Conservation (phyloP, 2,113 vertebrate species). For the Callorhinus ursinus region DNA sequence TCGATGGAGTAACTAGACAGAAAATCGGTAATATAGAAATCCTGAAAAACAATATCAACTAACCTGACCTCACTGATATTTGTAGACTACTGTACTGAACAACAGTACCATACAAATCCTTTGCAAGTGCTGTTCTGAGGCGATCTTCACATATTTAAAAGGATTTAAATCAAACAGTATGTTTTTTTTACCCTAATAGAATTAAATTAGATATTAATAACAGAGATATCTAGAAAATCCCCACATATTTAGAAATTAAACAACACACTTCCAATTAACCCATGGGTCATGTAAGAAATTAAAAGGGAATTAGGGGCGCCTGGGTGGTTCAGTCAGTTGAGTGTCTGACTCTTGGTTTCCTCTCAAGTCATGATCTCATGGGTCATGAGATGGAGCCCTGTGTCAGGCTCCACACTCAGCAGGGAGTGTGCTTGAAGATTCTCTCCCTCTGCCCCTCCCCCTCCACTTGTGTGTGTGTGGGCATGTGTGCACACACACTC, state of each 20-base stretch:
- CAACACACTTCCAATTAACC: not conserved
- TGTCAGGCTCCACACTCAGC: not conserved
- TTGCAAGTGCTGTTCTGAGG: not conserved
- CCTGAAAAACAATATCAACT: not conserved
- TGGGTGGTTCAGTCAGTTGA: not conserved
- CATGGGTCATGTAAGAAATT: not conserved
- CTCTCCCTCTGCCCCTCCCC: not conserved
- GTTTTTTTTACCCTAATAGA: not conserved
- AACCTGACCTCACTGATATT: not conserved
- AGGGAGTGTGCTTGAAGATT: not conserved
- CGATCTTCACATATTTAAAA: not conserved
- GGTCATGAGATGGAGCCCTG: not conserved
- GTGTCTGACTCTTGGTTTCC: not conserved
- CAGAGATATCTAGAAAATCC: not conserved
- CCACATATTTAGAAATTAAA: slow-evolving; percentile 22
- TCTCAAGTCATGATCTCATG: not conserved
- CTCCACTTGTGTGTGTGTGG: not conserved
- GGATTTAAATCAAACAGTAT: not conserved
- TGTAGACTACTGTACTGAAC: not conserved
- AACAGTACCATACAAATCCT: not conserved
- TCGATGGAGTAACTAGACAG: not conserved
- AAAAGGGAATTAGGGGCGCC: not conserved
- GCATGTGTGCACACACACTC: not conserved
- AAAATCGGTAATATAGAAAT: slow-evolving; percentile 1
- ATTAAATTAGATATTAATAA: slow-evolving; percentile 35